A percentile compares a stretch with the other conserved stretches of the same genome.
Evolutionary conservation across 2,113 vertebrate genomes (phyloP).

Genomic region (Nibea albiflora): DNA sequence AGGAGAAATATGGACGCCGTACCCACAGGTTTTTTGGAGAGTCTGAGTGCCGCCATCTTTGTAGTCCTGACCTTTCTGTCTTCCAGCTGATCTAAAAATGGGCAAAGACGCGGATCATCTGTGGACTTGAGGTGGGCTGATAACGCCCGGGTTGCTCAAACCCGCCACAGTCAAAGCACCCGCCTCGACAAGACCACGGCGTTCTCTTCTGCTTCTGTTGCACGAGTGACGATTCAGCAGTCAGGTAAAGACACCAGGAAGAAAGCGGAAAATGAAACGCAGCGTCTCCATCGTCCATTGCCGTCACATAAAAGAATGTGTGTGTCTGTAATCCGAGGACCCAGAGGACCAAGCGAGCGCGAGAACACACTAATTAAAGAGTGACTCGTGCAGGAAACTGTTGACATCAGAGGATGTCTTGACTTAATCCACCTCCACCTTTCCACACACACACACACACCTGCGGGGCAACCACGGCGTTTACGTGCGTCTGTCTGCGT

Average conservation of each 20-base stretch:
- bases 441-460: not conserved
- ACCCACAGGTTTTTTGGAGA: too few relatives aligned
- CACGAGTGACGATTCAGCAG: not conserved
- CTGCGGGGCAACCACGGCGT: not conserved
- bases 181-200: not conserved
- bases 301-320: not conserved
- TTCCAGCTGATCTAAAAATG: not conserved
- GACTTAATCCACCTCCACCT: conserved; percentile 34
- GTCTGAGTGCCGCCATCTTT: too few relatives aligned
- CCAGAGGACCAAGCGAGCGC: conserved; percentile 3
- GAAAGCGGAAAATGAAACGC: not conserved
- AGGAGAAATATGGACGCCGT: too few relatives aligned
- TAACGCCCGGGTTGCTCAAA: too few relatives aligned
- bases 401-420: conserved; percentile 30
- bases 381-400: conserved; percentile 47
- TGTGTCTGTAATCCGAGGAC: conserved; percentile 23
- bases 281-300: conserved; percentile 12
- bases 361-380: conserved; percentile 46
- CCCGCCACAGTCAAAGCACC: too few relatives aligned
- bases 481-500: not conserved
- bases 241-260: not conserved
- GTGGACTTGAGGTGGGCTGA: too few relatives aligned
- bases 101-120: too few relatives aligned
- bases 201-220: not conserved
- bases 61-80: not conserved